Conservation (phyloP, 2,797 vertebrate genomes). For the Acanthiza pusilla region DNA sequence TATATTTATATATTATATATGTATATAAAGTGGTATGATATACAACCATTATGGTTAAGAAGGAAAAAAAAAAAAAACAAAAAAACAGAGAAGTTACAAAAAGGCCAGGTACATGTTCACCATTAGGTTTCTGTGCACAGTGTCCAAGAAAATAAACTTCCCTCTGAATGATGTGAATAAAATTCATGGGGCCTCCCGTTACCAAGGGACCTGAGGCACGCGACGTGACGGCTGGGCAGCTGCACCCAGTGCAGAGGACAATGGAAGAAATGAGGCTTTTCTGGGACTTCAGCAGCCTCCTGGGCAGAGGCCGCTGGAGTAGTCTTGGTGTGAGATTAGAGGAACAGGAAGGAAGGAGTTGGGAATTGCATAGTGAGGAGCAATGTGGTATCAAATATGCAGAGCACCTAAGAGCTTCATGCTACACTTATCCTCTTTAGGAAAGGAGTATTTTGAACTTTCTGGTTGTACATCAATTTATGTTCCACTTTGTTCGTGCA, state of each 20-base stretch:
- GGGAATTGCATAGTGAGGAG: constrained; percentile 75
- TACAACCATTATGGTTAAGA: constrained; percentile 72
- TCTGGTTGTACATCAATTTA: constrained; percentile 25
- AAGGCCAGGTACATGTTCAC: constrained; percentile 74
- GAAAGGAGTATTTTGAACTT: constrained; percentile 15
- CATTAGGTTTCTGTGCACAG: constrained; percentile 67
- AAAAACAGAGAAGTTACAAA: constrained; percentile 72
- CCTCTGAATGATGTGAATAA: constrained; percentile 36
- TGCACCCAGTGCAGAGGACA: constrained; percentile 4
- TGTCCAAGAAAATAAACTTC: constrained; percentile 61
- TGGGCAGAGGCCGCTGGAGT: background rate
- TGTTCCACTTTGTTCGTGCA: constrained; percentile 15
- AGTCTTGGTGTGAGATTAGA: constrained; percentile 1
- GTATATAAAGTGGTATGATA: constrained; percentile 70
- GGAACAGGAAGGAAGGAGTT: background rate
- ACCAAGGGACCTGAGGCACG: constrained; percentile 27
- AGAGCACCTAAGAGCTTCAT: constrained; percentile 54
- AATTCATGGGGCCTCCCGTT: constrained; percentile 31
- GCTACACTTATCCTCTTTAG: constrained; percentile 31
- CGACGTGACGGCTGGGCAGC: background rate
- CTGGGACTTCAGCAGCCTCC: background rate
- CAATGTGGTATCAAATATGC: constrained; percentile 38
- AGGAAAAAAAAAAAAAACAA: constrained; percentile 48
- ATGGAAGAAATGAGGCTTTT: background rate
- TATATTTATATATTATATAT: constrained; percentile 69